Evolutionary conservation across 2,888 invertebrate species (phyloP), one percentile per base, ranked within the genome.

Genomic region (Ochropleura plecta): DNA sequence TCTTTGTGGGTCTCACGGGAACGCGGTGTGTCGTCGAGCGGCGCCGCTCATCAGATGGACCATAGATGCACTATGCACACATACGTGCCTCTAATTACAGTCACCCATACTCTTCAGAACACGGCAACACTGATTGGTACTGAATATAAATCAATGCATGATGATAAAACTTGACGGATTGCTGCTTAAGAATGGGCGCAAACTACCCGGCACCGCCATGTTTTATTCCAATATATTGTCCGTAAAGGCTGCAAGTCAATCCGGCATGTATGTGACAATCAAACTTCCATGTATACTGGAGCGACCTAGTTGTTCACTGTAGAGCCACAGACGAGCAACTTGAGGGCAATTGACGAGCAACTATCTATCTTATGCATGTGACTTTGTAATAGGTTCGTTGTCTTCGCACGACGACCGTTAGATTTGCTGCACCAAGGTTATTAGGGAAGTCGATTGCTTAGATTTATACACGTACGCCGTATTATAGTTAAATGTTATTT

Each of bases 251-350:
- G 42, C 53, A 49, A 66, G 65, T 69, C 74, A 65, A 71, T 84
- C 57, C 16, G 7, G 60, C n/a, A 68, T 84, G 70, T 59, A 69
- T 42, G 68, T 9, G 63, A 75, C 86, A 71, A 48, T 84, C 72
- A 73, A 74, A 76, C 51, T 65, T 20, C 67, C 65, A 79, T 86
- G 76, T 76, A 73, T 75, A 76, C 40, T 55, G 20, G 68, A 84
- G 67, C 53, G 65, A 68, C 59, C 62, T 40, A 62, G 48, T 59
- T 63, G 49, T 55, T 55, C 55, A 57, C 16, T 42, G 4, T 0
- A 40, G 40, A 4, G n/a, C 40, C 14, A n/a, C 51, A 79, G 64
- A 79, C 70, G 62, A 6, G 62, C 67, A 8, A 49, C 62, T 51
- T 6, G 8, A 12, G 7, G 40, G 44, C 62, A 44, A 67, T 63